Evolutionary conservation across 2,888 invertebrate species (phyloP), one percentile per base, ranked within the genome.

Genomic region (Alcis repandata): DNA sequence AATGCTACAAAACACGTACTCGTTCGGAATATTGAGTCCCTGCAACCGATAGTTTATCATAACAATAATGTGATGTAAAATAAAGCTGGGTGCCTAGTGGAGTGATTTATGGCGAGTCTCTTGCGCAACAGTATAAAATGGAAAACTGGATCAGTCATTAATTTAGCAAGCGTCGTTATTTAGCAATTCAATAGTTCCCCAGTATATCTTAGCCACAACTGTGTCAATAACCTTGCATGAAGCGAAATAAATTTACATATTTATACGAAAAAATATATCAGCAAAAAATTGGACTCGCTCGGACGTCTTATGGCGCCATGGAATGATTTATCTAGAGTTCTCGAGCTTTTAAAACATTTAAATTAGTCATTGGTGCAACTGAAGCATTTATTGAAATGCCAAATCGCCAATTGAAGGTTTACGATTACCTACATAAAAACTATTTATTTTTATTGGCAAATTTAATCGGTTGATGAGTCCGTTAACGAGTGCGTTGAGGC

Each of bases 171-270:
- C 79, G 79, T 64, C 79, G 77, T 80, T 83, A 79, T 90, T 88
- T 85, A 79, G 89, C 84, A 88, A 91, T 85, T 84, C 75, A 78
- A 82, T 82, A 84, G 74, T 76, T 83, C 82, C 82, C 78, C 79
- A 80, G 76, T 80, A 79, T 83, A 82, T 84, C 52, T 84, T 79
- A 82, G 80, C 84, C 82, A 79, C 84, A 88, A 86, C 79, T 89
- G 82, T 90, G 90, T 89, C 90, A 91, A 89, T 90, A 90, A 91
- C 91, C 90, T 92, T 90, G 92, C 83, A 79, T 78, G 75, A 77
- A 82, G 77, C 74, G 75, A 85, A 85, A 86, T 86, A 86, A 78
- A 90, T 91, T 91, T 84, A 79, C 90, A 91, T 90, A 88, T 72
- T 72, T 80, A 82, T 84, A 80, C n/a, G n/a, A n/a, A n/a, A n/a